Conservation (phyloP, 2,888 invertebrate genomes). For the Tenthredo amoena region DNA sequence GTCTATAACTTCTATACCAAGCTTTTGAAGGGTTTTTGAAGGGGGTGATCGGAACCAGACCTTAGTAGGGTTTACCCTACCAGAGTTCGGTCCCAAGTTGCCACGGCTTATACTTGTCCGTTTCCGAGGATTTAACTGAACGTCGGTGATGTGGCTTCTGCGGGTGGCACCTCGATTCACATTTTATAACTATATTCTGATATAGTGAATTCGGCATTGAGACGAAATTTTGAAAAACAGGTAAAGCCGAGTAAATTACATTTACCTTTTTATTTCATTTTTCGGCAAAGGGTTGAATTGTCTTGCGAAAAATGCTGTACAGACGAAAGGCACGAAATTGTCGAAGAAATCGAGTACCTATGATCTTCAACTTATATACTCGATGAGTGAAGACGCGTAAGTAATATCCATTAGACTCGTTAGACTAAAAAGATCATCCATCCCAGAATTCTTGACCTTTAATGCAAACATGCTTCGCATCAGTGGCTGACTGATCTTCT, state of each 20-base stretch:
- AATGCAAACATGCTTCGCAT: background rate
- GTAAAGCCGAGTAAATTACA: background rate
- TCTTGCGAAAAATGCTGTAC: background rate
- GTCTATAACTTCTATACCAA: background rate
- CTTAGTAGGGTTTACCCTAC: constrained; percentile 31
- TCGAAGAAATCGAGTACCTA: background rate
- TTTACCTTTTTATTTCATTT: background rate
- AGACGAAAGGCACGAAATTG: background rate
- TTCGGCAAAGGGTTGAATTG: background rate
- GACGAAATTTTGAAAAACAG: background rate
- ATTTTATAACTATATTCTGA: background rate
- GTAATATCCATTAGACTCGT: background rate
- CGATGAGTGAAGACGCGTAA: background rate
- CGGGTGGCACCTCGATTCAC: constrained; percentile 15
- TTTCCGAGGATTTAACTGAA: constrained; percentile 76
- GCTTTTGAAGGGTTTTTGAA: background rate
- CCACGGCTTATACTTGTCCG: constrained; percentile 65
- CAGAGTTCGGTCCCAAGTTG: constrained; percentile 40
- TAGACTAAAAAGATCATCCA: background rate
- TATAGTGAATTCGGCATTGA: background rate
- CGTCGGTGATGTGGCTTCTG: constrained; percentile 37
- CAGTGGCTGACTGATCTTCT: constrained; percentile 10
- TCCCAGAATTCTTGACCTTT: background rate
- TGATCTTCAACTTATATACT: background rate
- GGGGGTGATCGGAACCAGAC: constrained; percentile 34